A percentile compares a stretch with the other conserved stretches of the same genome.
Evolutionary conservation across 2,113 vertebrate genomes (phyloP).

Genomic region (Tachysurus vachellii): DNA sequence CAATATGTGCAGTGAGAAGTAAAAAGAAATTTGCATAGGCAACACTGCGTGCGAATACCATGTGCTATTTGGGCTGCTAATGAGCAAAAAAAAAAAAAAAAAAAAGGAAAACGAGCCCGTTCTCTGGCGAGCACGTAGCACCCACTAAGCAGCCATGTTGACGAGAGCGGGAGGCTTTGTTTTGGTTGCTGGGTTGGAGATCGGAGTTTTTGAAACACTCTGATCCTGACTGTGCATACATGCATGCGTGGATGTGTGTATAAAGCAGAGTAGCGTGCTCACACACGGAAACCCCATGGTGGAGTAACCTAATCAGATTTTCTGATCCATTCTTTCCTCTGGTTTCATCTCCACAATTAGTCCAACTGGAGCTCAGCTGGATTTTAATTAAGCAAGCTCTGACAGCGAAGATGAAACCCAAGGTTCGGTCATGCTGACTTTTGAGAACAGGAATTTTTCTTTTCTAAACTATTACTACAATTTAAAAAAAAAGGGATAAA

Average conservation of each 20-base stretch:
- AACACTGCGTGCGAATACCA: slow-evolving; percentile 23
- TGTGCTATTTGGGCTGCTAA: slow-evolving; percentile 44
- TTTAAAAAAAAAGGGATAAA: neutral
- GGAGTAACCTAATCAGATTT: slow-evolving; percentile 64
- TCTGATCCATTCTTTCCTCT: slow-evolving; percentile 60
- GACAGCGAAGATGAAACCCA: slow-evolving; percentile 37
- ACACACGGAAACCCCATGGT: slow-evolving; percentile 43
- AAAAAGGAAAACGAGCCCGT: slow-evolving; percentile 31
- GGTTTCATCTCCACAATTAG: slow-evolving; percentile 67
- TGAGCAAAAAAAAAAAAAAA: slow-evolving; percentile 7
- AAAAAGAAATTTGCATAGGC: slow-evolving; percentile 33
- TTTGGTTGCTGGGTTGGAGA: slow-evolving; percentile 54
- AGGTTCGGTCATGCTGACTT: slow-evolving; percentile 57
- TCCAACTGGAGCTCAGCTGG: slow-evolving; percentile 67
- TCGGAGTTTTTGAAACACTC: slow-evolving; percentile 46
- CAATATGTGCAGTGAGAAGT: neutral
- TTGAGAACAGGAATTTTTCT: slow-evolving; percentile 42
- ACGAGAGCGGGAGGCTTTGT: slow-evolving; percentile 51
- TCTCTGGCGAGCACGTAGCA: slow-evolving; percentile 25
- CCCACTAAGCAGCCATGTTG: slow-evolving; percentile 40
- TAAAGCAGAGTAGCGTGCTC: slow-evolving; percentile 21
- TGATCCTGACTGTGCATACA: slow-evolving; percentile 44
- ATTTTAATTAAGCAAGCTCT: slow-evolving; percentile 70
- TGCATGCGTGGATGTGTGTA: slow-evolving; percentile 28
- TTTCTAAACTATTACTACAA: slow-evolving; percentile 29